These are phyloP conservation scores for Acanthosoma haemorrhoidale DNA, from an alignment of 2,888 invertebrate species.

Conservation along the genomic window DNA sequence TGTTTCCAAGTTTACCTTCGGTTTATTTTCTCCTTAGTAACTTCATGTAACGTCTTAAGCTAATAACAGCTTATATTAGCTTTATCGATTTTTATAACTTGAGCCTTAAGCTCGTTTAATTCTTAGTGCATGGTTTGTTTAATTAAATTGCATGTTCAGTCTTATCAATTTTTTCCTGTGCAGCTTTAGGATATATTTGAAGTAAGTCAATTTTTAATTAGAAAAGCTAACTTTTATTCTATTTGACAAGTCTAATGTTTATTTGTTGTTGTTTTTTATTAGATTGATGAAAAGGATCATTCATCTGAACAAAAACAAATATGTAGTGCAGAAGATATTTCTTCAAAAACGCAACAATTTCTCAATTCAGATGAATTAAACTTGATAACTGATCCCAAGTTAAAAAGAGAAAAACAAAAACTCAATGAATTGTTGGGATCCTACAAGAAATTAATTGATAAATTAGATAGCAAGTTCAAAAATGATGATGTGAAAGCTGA, in stretches of 20 bases:
- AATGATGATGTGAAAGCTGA: slow-evolving; percentile 23
- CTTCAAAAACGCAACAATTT: slow-evolving; percentile 33
- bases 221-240: neutral
- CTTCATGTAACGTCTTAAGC: neutral
- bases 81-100: neutral
- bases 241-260: neutral
- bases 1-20: too few species aligned
- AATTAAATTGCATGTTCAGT: slow-evolving; percentile 19
- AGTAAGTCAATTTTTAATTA: neutral
- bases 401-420: slow-evolving; percentile 32
- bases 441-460: slow-evolving; percentile 34
- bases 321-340: slow-evolving; percentile 8
- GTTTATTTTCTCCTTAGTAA: neutral
- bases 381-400: slow-evolving; percentile 33
- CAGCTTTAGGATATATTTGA: neutral
- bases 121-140: slow-evolving; percentile 16
- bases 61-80: neutral
- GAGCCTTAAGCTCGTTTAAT: slow-evolving; percentile 12
- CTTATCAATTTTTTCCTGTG: slow-evolving; percentile 10
- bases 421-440: slow-evolving; percentile 34
- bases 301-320: neutral
- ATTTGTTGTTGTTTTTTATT: neutral
- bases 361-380: slow-evolving; percentile 19
- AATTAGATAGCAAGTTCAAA: slow-evolving; percentile 31
- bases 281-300: neutral